phyloP scores from a whole-genome alignment of 2,888 invertebrate species.

The Enoplolaimus lenunculus region DNA sequence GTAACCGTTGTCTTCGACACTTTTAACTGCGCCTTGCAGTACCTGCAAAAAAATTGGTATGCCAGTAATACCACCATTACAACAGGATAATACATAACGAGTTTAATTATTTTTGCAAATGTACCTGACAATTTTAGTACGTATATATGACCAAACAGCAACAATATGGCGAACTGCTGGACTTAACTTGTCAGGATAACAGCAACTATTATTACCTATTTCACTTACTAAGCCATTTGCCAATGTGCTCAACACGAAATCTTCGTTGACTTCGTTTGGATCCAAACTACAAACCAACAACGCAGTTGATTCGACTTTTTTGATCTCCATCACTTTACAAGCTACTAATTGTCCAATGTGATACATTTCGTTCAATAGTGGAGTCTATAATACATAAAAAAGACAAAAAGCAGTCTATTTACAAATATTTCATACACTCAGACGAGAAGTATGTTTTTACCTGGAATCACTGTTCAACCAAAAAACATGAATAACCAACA shows the following conservation, averaged over 20 bases:
- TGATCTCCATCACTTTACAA: background rate
- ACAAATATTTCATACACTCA: no score
- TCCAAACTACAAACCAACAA: background rate
- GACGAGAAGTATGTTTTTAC: no score
- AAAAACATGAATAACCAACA: no score
- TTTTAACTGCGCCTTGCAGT: background rate
- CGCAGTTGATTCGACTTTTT: background rate
- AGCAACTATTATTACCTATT: no score
- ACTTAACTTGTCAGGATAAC: no score
- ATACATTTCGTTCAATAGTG: slow-evolving; percentile 5
- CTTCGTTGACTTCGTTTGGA: slow-evolving; percentile 14
- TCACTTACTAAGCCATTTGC: background rate
- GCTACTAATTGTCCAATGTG: slow-evolving; percentile 1
- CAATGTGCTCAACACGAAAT: slow-evolving; percentile 1
- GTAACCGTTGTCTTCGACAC: slow-evolving; percentile 20
- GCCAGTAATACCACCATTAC: no score
- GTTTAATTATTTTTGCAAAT: background rate
- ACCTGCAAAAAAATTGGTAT: background rate
- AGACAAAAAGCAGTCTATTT: no score
- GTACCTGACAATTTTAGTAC: background rate
- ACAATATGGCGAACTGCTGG: no score
- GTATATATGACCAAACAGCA: no score
- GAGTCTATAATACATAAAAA: no score
- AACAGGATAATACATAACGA: no score
- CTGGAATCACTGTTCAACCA: no score